Percentiles rank a stretch among this genome's conserved stretches.
phyloP scores from a whole-genome alignment of 2,113 vertebrate genomes.

The Lamprologus tigripictilis region DNA sequence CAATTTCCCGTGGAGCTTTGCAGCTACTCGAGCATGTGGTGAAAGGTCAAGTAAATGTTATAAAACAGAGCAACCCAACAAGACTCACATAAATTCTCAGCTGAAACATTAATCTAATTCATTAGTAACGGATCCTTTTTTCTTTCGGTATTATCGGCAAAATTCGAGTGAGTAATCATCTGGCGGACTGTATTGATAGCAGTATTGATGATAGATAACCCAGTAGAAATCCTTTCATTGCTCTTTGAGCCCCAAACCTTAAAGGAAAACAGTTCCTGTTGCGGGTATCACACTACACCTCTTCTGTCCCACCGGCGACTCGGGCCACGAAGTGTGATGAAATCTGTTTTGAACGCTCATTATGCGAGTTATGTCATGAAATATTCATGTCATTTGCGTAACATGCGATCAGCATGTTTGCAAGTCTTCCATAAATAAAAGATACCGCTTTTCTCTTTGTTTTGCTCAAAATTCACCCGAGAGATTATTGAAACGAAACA shows the following conservation, averaged over 20 bases:
- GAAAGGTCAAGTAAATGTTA: not conserved
- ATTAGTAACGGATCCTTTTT: not conserved
- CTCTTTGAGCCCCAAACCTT: not conserved
- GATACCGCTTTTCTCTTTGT: not conserved
- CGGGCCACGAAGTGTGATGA: not conserved
- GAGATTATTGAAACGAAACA: not conserved
- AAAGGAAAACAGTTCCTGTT: slow-evolving; percentile 10
- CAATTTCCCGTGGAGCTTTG: slow-evolving; percentile 2
- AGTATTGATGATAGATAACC: not conserved
- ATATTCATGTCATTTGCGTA: slow-evolving; percentile 38
- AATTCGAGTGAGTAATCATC: not conserved
- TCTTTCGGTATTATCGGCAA: not conserved
- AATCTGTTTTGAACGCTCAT: not conserved
- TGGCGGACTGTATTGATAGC: slow-evolving; percentile 9
- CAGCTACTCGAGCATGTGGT: not conserved
- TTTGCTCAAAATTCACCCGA: not conserved
- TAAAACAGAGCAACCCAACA: not conserved
- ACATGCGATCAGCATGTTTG: not conserved
- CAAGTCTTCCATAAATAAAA: not conserved
- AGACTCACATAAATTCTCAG: not conserved
- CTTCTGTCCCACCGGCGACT: not conserved
- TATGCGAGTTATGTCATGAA: slow-evolving; percentile 22
- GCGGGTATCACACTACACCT: not conserved
- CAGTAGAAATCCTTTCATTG: not conserved
- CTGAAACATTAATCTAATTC: not conserved